Evolutionary conservation across 2,888 invertebrate species (phyloP).

Genomic region (Siphonodentalium dalli): DNA sequence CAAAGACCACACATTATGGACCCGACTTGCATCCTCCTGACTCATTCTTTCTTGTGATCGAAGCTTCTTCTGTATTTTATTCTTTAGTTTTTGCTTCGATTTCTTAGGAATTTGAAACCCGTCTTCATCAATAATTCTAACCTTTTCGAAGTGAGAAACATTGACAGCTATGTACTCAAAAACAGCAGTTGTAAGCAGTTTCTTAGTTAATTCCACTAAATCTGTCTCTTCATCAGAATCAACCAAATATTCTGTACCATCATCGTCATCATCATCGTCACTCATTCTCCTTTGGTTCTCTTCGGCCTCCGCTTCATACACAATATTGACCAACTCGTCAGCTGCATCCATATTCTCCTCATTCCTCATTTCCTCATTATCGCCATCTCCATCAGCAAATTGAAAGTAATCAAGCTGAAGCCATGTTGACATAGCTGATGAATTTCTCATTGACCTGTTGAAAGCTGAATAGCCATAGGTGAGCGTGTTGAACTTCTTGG

Average conservation of each 20-base stretch:
- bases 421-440: conserved; percentile 32
- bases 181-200: background rate
- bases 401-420: conserved; percentile 19
- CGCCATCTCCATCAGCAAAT: conserved; percentile 1
- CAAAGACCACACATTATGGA: conserved; percentile 46
- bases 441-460: conserved; percentile 3
- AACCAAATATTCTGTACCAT: conserved; percentile 27
- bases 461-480: background rate
- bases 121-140: conserved; percentile 39
- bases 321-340: background rate
- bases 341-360: background rate
- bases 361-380: background rate
- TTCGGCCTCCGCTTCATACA: conserved; percentile 3
- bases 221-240: conserved; percentile 17
- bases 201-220: background rate
- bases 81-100: conserved; percentile 30
- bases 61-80: conserved; percentile 28
- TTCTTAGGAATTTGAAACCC: conserved; percentile 24
- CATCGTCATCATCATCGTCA: conserved; percentile 18
- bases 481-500: conserved; percentile 1
- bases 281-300: background rate
- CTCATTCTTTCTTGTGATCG: conserved; percentile 34
- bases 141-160: conserved; percentile 8
- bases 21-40: conserved; percentile 31
- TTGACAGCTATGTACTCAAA: conserved; percentile 20